Percentiles rank a stretch among this genome's conserved stretches.
Evolutionary conservation across 2,113 vertebrate genomes (phyloP).

Genomic region (Perca schrenkii): DNA sequence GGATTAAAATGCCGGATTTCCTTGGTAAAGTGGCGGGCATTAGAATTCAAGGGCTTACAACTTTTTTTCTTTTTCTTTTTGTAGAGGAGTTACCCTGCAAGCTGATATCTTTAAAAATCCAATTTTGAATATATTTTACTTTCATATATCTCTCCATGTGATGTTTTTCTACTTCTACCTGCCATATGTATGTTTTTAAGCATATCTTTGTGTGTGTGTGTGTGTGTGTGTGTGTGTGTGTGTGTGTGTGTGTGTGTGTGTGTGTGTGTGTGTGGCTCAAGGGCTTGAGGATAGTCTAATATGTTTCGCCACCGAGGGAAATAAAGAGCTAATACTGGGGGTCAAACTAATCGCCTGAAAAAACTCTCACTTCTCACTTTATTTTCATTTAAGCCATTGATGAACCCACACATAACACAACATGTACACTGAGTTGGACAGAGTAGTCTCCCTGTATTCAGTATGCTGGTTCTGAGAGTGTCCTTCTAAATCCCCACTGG

Average conservation of each 20-base stretch:
- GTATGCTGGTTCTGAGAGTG: conserved; percentile 16
- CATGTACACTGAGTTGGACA: conserved; percentile 15
- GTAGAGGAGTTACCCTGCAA: conserved; percentile 57
- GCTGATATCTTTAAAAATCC: conserved; percentile 73
- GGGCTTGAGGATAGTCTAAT: conserved; percentile 69
- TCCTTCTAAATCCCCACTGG: conserved; percentile 39
- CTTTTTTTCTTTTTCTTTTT: conserved; percentile 33
- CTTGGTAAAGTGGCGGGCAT: conserved; percentile 64
- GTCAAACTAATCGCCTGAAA: conserved; percentile 73
- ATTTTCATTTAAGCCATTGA: conserved; percentile 59
- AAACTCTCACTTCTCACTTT: conserved; percentile 62
- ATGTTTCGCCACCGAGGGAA: conserved; percentile 75
- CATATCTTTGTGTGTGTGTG: conserved; percentile 2
- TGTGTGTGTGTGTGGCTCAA: conserved; percentile 38
- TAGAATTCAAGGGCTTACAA: conserved; percentile 70
- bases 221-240: conserved; percentile 6
- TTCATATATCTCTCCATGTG: conserved; percentile 47
- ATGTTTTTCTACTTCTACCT: conserved; percentile 27
- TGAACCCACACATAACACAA: conserved; percentile 30
- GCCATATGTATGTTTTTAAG: conserved; percentile 40
- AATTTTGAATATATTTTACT: conserved; percentile 60
- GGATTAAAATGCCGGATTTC: conserved; percentile 77
- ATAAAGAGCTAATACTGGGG: conserved; percentile 72
- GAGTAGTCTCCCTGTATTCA: conserved; percentile 18
- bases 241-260: conserved; percentile 17